Evolutionary conservation across 2,797 vertebrate genomes (phyloP).

Genomic region (Chromis chromis): DNA sequence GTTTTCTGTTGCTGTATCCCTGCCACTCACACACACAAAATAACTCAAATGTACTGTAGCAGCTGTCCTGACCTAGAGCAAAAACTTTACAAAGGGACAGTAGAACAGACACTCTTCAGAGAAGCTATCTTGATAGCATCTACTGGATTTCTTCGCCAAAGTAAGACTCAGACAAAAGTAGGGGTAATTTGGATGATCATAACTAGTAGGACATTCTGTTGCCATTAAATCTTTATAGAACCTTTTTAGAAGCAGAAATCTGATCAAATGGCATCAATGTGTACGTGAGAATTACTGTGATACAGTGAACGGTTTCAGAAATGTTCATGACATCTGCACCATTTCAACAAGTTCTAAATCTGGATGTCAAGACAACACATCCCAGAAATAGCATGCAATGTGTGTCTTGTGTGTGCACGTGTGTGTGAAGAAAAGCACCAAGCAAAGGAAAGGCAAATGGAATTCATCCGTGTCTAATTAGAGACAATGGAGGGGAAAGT

Average conservation of each 20-base stretch:
- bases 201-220: too few relatives aligned
- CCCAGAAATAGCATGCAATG: constrained; percentile 49
- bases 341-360: constrained; percentile 52
- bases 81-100: not conserved
- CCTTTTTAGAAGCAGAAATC: constrained; percentile 1
- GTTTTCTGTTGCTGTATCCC: not conserved
- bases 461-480: constrained; percentile 71
- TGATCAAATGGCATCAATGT: too few relatives aligned
- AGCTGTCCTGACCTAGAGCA: not conserved
- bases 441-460: constrained; percentile 56
- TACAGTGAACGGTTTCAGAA: not conserved
- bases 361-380: constrained; percentile 50
- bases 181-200: not conserved
- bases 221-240: not conserved
- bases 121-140: not conserved
- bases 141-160: not conserved
- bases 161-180: not conserved
- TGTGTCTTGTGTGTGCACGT: not conserved
- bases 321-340: constrained; percentile 35
- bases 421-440: constrained; percentile 32
- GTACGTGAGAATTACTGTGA: not conserved
- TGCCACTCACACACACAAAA: not conserved
- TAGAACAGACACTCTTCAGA: not conserved
- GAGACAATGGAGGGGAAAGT: constrained; percentile 60
- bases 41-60: not conserved